Conservation (phyloP, 92 coral and sea anemone species). For the Chrysogorgia sp. region DNA sequence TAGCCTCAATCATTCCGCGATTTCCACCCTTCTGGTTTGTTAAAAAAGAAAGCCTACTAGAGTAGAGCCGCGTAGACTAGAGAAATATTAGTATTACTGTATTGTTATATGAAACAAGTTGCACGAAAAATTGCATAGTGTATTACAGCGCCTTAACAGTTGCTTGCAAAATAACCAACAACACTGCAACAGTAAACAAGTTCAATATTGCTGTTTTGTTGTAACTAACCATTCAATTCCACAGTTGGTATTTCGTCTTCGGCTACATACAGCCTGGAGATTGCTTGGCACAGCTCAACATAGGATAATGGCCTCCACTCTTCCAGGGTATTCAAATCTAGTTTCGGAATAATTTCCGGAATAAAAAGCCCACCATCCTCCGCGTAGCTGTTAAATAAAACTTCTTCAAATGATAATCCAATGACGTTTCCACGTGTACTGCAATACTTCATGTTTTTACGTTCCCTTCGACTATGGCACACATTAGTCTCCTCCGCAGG, state of each 20-base stretch:
- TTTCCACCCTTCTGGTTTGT: too few species aligned
- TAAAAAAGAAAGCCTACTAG: too few species aligned
- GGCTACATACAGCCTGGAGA: slow-evolving; percentile 72
- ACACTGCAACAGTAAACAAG: too few species aligned
- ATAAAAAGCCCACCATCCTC: slow-evolving; percentile 86
- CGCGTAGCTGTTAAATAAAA: slow-evolving; percentile 68
- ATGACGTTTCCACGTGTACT: slow-evolving; percentile 80
- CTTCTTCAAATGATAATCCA: slow-evolving; percentile 70
- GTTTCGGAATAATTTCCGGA: slow-evolving; percentile 77
- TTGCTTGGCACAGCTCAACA: slow-evolving; percentile 67
- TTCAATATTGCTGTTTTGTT: not conserved
- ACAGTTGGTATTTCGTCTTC: slow-evolving; percentile 68
- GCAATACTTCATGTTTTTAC: slow-evolving; percentile 66
- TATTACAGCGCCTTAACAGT: not conserved
- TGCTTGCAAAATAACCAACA: too few species aligned
- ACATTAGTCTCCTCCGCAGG: too few species aligned
- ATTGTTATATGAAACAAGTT: not conserved
- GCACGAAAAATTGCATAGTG: not conserved
- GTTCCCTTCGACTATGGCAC: not conserved
- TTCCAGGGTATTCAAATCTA: slow-evolving; percentile 54
- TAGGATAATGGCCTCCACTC: slow-evolving; percentile 72
- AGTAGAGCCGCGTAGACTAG: too few species aligned
- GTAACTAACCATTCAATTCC: slow-evolving; percentile 72
- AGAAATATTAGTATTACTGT: too few species aligned
- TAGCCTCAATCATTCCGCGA: too few species aligned